phyloP scores from a whole-genome alignment of 1,140 invertebrate species.

The Drosophila erecta region DNA sequence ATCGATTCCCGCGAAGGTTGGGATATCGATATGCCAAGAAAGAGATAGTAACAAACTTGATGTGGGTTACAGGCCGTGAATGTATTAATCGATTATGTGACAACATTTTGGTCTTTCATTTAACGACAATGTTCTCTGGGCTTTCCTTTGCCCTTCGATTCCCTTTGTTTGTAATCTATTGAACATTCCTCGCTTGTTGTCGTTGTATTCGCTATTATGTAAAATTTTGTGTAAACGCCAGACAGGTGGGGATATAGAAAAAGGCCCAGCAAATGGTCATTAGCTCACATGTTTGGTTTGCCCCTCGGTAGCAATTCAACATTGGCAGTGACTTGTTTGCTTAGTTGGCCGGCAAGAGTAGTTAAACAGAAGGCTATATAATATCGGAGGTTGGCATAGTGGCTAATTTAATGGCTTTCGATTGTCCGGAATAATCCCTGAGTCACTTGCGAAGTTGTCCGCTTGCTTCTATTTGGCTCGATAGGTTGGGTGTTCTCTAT shows the following conservation, averaged over 20 bases:
- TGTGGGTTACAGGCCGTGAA: constrained; percentile 27
- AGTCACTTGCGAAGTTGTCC: constrained; percentile 17
- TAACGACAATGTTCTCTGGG: constrained; percentile 49
- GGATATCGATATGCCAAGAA: constrained; percentile 9
- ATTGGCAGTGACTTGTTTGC: constrained; percentile 45
- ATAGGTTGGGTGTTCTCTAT: constrained; percentile 18
- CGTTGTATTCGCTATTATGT: constrained; percentile 27
- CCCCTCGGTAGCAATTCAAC: constrained; percentile 32
- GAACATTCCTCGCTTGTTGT: constrained; percentile 34
- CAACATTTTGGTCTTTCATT: constrained; percentile 54
- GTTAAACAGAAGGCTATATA: constrained; percentile 22
- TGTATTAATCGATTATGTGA: constrained; percentile 68
- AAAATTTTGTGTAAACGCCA: constrained; percentile 22
- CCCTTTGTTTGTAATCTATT: constrained; percentile 38
- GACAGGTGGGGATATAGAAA: background rate
- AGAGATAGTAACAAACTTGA: background rate
- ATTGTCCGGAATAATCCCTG: constrained; percentile 19
- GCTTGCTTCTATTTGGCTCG: background rate
- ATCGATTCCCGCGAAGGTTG: constrained; percentile 19
- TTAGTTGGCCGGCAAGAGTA: constrained; percentile 30
- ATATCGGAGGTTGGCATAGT: constrained; percentile 16
- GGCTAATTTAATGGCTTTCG: constrained; percentile 13
- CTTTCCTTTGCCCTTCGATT: constrained; percentile 27
- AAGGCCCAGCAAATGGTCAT: constrained; percentile 25
- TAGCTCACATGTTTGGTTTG: constrained; percentile 33